Conservation (phyloP, 2,797 vertebrate genomes). For the Vireo griseus region DNA sequence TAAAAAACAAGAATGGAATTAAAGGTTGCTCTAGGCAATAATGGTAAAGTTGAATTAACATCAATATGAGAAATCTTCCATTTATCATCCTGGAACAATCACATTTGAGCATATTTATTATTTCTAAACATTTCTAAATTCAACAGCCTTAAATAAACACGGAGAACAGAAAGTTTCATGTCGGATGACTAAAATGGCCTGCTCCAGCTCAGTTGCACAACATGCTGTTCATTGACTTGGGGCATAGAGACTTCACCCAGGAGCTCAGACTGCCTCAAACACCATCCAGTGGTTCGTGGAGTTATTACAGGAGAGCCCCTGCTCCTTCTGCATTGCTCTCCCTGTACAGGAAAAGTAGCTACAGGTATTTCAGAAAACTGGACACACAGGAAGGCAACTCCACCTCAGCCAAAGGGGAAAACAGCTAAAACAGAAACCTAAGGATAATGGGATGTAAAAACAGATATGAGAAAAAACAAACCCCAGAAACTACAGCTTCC, state of each 20-base stretch:
- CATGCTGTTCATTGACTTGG: neutral
- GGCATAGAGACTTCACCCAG: neutral
- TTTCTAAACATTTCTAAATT: conserved; percentile 21
- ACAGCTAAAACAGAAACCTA: neutral
- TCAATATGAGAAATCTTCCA: neutral
- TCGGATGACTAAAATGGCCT: neutral
- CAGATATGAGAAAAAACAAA: neutral
- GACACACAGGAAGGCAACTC: neutral
- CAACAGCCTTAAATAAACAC: neutral
- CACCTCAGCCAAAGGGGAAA: neutral
- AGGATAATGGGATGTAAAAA: neutral
- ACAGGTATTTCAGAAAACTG: neutral
- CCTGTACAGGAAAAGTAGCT: neutral
- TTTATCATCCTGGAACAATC: neutral
- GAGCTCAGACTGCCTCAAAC: conserved; percentile 43
- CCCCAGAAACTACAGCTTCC: neutral
- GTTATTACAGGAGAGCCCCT: conserved; percentile 21
- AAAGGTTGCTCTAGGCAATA: conserved; percentile 19
- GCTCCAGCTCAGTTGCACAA: neutral
- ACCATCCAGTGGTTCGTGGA: conserved; percentile 50
- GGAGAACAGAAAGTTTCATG: neutral
- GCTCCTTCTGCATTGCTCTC: neutral
- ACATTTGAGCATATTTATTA: neutral
- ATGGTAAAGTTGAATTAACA: conserved; percentile 11
- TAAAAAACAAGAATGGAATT: conserved; percentile 30